phyloP scores from a whole-genome alignment of 1,140 invertebrate species.

The Pachypeltis micranthus region DNA sequence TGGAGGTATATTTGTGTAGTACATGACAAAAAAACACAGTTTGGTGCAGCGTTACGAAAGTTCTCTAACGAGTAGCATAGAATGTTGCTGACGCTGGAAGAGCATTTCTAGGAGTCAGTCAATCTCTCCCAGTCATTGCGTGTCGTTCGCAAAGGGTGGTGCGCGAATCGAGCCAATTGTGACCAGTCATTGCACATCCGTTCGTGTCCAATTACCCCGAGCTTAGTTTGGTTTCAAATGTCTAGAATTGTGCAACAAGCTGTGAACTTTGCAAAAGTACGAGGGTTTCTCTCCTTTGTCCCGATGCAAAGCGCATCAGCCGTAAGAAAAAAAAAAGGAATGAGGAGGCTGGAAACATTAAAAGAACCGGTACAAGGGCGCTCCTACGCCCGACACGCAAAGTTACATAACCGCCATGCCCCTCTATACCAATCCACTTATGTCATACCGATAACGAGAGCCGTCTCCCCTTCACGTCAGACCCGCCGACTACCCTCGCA shows the following conservation, averaged over 20 bases:
- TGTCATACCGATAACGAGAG: background rate
- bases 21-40: too few relatives aligned
- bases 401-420: background rate
- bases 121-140: too few relatives aligned
- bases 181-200: background rate
- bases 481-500: background rate
- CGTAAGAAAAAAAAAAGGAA: too few relatives aligned
- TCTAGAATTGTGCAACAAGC: background rate
- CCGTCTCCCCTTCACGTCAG: background rate
- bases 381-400: background rate
- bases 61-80: too few relatives aligned
- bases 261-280: background rate
- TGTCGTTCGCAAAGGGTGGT: too few relatives aligned
- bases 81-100: too few relatives aligned
- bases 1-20: too few relatives aligned
- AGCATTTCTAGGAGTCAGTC: too few relatives aligned
- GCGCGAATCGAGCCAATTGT: too few relatives aligned
- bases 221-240: background rate
- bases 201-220: background rate
- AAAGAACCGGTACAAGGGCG: slow-evolving; percentile 9
- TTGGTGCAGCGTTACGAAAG: too few relatives aligned
- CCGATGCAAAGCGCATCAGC: background rate
- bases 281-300: background rate
- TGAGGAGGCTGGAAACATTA: too few relatives aligned
- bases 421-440: background rate